Evolutionary conservation across 2,113 vertebrate genomes (phyloP).

Genomic region (Cariama cristata): DNA sequence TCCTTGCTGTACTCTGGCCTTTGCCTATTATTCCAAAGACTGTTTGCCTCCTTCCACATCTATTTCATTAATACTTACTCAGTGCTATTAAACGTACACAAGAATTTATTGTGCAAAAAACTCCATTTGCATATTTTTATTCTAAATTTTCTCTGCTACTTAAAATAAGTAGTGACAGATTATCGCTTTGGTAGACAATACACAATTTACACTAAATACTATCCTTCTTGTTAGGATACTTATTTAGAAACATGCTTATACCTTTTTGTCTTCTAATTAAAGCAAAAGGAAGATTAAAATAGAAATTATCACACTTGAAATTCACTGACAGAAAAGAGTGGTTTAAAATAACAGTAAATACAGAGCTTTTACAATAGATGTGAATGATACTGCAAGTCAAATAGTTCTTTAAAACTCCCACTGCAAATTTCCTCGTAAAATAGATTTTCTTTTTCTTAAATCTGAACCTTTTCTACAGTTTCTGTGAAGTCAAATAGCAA

Average conservation of each 20-base stretch:
- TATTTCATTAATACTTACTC: not conserved
- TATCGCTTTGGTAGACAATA: conserved; percentile 15
- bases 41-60: not conserved
- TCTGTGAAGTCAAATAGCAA: conserved; percentile 43
- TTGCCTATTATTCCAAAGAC: not conserved
- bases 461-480: conserved; percentile 4
- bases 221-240: conserved; percentile 7
- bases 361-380: conserved; percentile 20
- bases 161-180: conserved; percentile 42
- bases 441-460: conserved; percentile 23
- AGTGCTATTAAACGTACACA: not conserved
- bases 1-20: not conserved
- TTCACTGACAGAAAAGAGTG: conserved; percentile 23
- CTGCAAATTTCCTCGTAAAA: conserved; percentile 44
- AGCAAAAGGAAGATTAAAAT: conserved; percentile 36
- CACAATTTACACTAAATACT: conserved; percentile 45
- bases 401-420: conserved; percentile 60
- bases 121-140: not conserved
- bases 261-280: conserved; percentile 66
- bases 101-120: not conserved
- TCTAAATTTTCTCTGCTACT: conserved; percentile 17
- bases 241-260: conserved; percentile 43
- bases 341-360: conserved; percentile 50
- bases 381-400: conserved; percentile 42
- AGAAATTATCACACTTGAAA: conserved; percentile 42